Conservation (phyloP, 2,113 vertebrate genomes). For the Mixornis gularis region DNA sequence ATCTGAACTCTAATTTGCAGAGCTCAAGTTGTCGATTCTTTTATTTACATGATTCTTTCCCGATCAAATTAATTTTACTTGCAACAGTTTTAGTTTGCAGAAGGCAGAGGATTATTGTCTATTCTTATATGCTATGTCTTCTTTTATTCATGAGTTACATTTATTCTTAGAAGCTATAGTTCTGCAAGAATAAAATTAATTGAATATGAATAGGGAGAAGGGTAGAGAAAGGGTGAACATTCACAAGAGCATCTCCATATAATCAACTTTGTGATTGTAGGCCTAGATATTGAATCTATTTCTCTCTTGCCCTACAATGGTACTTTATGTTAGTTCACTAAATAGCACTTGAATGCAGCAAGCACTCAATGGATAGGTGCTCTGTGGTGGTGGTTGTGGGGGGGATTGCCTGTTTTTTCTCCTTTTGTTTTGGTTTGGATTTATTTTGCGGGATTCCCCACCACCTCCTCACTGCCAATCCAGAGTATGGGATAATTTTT, state of each 20-base stretch:
- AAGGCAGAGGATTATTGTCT: not conserved
- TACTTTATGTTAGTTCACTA: not conserved
- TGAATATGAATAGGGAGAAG: not conserved
- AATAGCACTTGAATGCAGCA: not conserved
- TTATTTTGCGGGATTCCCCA: not conserved
- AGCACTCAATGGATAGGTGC: not conserved
- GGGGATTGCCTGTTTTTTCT: not conserved
- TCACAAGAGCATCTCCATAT: not conserved
- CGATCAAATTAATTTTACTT: not conserved
- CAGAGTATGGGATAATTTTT: not conserved
- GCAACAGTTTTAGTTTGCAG: not conserved
- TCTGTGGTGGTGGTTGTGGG: not conserved
- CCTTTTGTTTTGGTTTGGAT: not conserved
- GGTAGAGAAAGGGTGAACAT: not conserved
- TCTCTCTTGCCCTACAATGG: not conserved
- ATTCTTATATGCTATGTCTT: not conserved
- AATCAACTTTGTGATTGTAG: not conserved
- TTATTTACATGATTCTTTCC: not conserved
- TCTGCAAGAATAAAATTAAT: constrained; percentile 4
- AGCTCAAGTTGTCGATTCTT: not conserved
- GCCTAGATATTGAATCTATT: not conserved
- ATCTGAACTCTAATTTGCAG: not conserved
- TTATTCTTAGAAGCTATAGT: constrained; percentile 13
- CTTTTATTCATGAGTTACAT: constrained; percentile 20
- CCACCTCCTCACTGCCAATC: rapidly evolving